phyloP scores from a whole-genome alignment of 2,113 vertebrate genomes.

The Sylvietta virens region DNA sequence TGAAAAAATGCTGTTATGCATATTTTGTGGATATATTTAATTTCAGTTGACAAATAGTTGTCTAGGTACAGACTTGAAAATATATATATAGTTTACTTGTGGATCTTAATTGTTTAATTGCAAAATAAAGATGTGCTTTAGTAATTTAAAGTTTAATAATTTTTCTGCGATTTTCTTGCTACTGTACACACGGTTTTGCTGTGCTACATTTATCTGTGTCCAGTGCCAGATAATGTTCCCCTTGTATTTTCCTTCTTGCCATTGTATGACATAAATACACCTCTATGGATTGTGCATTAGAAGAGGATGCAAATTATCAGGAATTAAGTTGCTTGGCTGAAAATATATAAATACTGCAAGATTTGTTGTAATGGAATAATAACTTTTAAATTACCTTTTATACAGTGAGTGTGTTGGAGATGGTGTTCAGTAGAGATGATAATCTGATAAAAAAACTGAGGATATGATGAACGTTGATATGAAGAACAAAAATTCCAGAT shows the following conservation, averaged over 20 bases:
- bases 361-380: neutral
- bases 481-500: neutral
- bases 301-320: neutral
- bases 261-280: neutral
- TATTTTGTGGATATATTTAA: constrained; percentile 77
- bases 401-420: neutral
- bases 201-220: neutral
- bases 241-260: neutral
- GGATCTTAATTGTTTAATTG: constrained; percentile 75
- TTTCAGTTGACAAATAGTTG: constrained; percentile 74
- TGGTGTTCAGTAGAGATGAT: neutral
- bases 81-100: constrained; percentile 73
- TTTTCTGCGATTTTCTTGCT: constrained; percentile 27
- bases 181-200: neutral
- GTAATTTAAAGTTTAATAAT: constrained; percentile 64
- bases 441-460: neutral
- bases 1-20: constrained; percentile 70
- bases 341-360: neutral
- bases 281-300: neutral
- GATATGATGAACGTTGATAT: neutral
- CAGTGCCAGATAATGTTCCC: neutral
- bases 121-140: constrained; percentile 82
- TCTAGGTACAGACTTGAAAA: constrained; percentile 75
- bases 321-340: neutral
- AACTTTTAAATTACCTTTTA: neutral